phyloP scores from a whole-genome alignment of 1,140 invertebrate genomes.

The Cylas formicarius region DNA sequence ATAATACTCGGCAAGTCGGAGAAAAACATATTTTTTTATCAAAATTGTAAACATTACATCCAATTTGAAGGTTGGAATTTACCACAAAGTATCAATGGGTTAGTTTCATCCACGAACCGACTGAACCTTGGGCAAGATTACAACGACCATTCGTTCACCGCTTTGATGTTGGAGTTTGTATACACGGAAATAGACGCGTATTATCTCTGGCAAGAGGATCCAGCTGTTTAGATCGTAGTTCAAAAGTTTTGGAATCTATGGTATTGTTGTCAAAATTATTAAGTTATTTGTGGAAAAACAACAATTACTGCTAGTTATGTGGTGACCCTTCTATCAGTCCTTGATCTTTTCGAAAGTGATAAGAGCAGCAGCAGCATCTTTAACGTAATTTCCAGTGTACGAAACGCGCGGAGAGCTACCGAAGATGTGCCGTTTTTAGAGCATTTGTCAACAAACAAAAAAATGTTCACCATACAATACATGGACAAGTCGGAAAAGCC shows the following conservation, averaged over 20 bases:
- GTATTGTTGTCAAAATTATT: constrained; percentile 18
- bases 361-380: constrained; percentile 21
- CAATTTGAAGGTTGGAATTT: not conserved
- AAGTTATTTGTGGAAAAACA: constrained; percentile 36
- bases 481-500: constrained; percentile 21
- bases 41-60: not conserved
- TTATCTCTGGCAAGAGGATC: constrained; percentile 3
- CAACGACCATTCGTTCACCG: not conserved
- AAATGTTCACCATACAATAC: constrained; percentile 24
- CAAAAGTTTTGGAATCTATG: constrained; percentile 17
- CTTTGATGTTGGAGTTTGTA: not conserved
- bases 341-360: constrained; percentile 39
- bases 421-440: constrained; percentile 4
- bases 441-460: constrained; percentile 16
- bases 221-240: constrained; percentile 3
- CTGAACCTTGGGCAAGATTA: too few species aligned
- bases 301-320: constrained; percentile 23
- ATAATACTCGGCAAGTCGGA: constrained; percentile 1
- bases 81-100: too few species aligned
- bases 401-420: constrained; percentile 21
- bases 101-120: too few species aligned
- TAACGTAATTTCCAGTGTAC: constrained; percentile 22
- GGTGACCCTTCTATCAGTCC: constrained; percentile 42
- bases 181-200: constrained; percentile 2
- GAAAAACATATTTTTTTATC: constrained; percentile 16